Base-by-base conservation (phyloP, 2,888 invertebrate genomes). In the Peribatodes rhomboidaria region DNA sequence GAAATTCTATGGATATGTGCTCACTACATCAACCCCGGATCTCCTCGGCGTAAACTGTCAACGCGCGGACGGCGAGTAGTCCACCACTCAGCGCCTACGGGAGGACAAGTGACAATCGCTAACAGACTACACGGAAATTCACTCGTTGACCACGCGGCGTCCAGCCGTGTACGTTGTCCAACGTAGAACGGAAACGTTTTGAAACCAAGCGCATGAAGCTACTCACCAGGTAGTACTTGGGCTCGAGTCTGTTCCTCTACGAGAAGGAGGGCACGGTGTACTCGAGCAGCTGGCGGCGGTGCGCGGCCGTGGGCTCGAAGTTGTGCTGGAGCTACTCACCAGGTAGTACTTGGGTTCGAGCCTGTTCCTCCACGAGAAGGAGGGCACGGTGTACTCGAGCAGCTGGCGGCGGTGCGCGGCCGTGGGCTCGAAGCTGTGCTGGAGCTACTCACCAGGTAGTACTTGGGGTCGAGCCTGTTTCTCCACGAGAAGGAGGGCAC, bases 401-500 rank as follows among this genome's bases (percentile, higher is more conserved):
- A 96, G 84, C 94, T 95, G 81, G 77, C 94, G 75, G 87, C 93
- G 81, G 70, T 87, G 82, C 72, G 90, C 73, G 84, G 92, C 72
- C 0, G 87, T 88, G 0, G 92, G 90, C 44, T 82, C 83, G 62
- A 92, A 88, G 71, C 88, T 90, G 75, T 96, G 95, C 27, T 93
- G 77, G 1, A 93, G 84, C 46, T n/a, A n/a, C n/a, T n/a, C n/a
- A n/a, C n/a, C n/a, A n/a, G n/a, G n/a, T n/a, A n/a, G 92, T 98
- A 98, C 77, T 97, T 97, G 0, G 99, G 99, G 86, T 97, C 97
- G 77, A 96, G 93, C 84, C 97, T 97, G 88, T 99, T 98, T 64
- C 99, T 94, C 99, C 99, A 99, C 82, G 97, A 99, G 80, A 99
- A 99, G 6, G 99, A 99, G 0, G 99, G 96, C 8, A 99, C 95